Evolutionary conservation across 64 coral and sea anemone species (phyloP).

Genomic region (Anthopleura sola): DNA sequence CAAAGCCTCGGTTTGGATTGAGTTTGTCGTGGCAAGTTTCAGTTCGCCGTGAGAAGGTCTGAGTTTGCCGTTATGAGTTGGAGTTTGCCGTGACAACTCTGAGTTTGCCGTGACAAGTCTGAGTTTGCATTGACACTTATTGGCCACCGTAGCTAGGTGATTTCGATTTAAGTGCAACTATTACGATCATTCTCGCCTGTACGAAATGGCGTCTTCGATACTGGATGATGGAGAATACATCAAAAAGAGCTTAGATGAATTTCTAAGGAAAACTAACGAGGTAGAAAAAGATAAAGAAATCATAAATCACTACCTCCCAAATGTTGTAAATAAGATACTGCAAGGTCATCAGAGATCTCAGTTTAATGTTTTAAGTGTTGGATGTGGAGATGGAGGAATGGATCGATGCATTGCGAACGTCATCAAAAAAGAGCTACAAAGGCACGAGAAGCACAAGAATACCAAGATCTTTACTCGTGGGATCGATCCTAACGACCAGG

Average conservation of each 20-base stretch:
- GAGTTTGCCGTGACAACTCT: too few species aligned
- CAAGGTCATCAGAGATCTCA: not conserved
- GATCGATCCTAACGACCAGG: not conserved
- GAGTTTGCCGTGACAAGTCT: too few species aligned
- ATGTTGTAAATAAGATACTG: not conserved
- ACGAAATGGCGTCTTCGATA: not conserved
- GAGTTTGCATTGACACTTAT: too few species aligned
- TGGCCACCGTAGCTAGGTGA: too few species aligned
- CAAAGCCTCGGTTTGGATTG: too few species aligned
- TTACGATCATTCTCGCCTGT: too few species aligned
- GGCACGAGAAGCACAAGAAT: not conserved
- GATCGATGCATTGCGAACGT: not conserved
- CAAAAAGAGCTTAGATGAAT: not conserved
- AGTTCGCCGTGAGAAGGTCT: too few species aligned
- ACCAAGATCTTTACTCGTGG: not conserved
- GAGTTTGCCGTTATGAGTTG: too few species aligned
- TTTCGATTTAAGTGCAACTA: too few species aligned
- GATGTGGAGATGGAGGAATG: constrained; percentile 17
- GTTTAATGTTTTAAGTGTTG: constrained; percentile 2
- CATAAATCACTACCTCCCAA: not conserved
- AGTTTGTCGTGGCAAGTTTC: too few species aligned
- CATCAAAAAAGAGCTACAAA: constrained; percentile 3
- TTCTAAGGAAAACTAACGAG: not conserved
- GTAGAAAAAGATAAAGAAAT: not conserved
- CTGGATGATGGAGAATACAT: not conserved